Base-by-base conservation (phyloP, 2,113 vertebrate species). In the Thalassarche chlororhynchos region DNA sequence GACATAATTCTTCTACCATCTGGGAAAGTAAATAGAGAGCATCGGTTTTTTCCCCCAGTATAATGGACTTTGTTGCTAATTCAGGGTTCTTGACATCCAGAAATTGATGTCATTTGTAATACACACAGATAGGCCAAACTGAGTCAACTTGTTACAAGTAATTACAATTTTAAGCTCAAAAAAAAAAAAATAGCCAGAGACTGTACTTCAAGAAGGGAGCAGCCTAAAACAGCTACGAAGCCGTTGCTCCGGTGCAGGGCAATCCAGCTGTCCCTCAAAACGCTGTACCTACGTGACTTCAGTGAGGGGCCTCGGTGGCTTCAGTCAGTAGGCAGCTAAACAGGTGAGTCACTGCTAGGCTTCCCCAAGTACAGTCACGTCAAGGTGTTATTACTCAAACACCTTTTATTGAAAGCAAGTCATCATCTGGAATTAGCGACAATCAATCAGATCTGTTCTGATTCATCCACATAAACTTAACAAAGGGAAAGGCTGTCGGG, bases 201-300 rank as follows among this genome's bases (percentile, higher is more conserved):
- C 47, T n/a, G 6, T 70, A 20, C 46, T n/a, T 80, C 12, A 20
- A 9, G 54, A n/a, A 40, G 20, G 46, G 28, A 62, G 16, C 14
- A 13, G 46, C 32, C 20, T 25, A 5, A 24, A 15, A 5, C n/a
- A 14, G 18, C n/a, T 28, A 6, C 28, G 28, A 2, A 12, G 32
- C 9, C 23, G 2, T 2, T 23, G 26, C 29, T 71, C 20, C 0
- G 0, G 23, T 70, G n/a, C 31, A 44, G 49, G 47, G 49, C 17
- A 19, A 0, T 4, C 8, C 1, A 1, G 11, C 60, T 69, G 21
- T 46, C 77, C 38, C 18, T 69, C 4, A 1, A 6, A 61, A 38
- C 60, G 3, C 44, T 0, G 0, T 4, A 8, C 23, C 14, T 8
- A 15, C 2, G 4, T 11, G 54, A 42, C 44, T 54, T 15, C 8